A percentile compares a stretch with the other conserved stretches of the same genome.
These are phyloP conservation scores for Heliconius eleuchia DNA, from an alignment of 1,140 invertebrate species.

Conservation along the genomic window DNA sequence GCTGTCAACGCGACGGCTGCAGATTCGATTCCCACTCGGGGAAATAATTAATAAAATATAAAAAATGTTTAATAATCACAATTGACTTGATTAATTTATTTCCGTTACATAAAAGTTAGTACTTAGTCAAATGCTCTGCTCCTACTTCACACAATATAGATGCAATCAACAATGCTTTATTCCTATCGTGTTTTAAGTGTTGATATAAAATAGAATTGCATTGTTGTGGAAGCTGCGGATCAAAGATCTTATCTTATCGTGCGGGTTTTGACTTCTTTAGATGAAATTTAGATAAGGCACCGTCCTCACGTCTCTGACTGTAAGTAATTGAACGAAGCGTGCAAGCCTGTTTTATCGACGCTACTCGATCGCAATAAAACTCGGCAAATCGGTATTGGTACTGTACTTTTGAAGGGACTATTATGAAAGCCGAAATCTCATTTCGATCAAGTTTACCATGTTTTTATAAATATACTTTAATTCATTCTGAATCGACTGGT, in stretches of 20 bases:
- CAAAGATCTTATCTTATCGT: constrained; percentile 44
- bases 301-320: constrained; percentile 45
- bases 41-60: too few relatives aligned
- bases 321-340: constrained; percentile 71
- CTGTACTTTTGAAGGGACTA: constrained; percentile 28
- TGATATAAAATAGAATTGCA: constrained; percentile 60
- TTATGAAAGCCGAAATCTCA: constrained; percentile 23
- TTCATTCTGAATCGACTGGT: neutral
- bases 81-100: neutral
- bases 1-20: too few relatives aligned
- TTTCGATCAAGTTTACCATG: constrained; percentile 7
- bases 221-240: constrained; percentile 43
- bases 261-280: constrained; percentile 57
- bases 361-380: constrained; percentile 71
- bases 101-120: neutral
- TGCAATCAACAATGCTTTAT: constrained; percentile 37
- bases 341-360: constrained; percentile 57
- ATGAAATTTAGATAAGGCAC: constrained; percentile 70
- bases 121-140: neutral
- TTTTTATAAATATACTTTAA: constrained; percentile 2
- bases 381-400: constrained; percentile 59
- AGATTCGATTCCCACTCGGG: too few relatives aligned
- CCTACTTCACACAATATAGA: constrained; percentile 23
- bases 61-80: neutral
- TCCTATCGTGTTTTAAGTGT: constrained; percentile 41